Conservation (phyloP, 2,888 invertebrate genomes). For the Polydesmus complanatus region DNA sequence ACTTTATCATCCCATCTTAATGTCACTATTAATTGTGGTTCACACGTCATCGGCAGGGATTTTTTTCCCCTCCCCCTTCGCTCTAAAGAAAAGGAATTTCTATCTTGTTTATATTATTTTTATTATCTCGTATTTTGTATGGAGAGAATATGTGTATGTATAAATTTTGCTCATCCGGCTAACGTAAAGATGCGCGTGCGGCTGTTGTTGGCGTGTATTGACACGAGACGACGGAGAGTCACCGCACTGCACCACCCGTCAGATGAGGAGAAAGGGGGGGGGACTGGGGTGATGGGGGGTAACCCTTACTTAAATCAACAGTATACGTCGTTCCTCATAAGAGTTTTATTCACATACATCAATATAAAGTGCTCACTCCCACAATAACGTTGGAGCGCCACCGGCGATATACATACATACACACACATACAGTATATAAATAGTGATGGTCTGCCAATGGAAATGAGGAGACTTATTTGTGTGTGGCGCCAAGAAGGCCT, state of each 20-base stretch:
- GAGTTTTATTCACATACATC: too few species aligned
- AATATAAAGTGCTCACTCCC: too few species aligned
- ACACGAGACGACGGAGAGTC: neutral
- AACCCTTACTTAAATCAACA: too few species aligned
- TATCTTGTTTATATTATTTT: neutral
- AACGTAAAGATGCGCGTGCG: too few species aligned
- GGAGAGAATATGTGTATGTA: too few species aligned
- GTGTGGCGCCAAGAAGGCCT: neutral
- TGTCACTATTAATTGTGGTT: neutral
- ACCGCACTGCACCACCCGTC: neutral
- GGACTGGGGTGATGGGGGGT: neutral
- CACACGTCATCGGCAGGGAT: neutral
- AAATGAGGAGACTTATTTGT: neutral
- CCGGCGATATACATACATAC: too few species aligned
- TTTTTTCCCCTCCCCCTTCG: too few species aligned
- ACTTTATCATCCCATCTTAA: neutral
- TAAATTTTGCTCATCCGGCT: too few species aligned
- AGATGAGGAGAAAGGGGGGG: neutral
- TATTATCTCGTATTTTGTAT: too few species aligned
- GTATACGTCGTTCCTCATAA: too few species aligned
- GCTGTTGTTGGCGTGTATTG: neutral
- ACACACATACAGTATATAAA: neutral
- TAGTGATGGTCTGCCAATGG: neutral
- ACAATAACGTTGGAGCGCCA: too few species aligned
- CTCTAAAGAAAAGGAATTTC: neutral